Conservation (phyloP, 2,113 vertebrate species). For the Polyodon spathula region DNA sequence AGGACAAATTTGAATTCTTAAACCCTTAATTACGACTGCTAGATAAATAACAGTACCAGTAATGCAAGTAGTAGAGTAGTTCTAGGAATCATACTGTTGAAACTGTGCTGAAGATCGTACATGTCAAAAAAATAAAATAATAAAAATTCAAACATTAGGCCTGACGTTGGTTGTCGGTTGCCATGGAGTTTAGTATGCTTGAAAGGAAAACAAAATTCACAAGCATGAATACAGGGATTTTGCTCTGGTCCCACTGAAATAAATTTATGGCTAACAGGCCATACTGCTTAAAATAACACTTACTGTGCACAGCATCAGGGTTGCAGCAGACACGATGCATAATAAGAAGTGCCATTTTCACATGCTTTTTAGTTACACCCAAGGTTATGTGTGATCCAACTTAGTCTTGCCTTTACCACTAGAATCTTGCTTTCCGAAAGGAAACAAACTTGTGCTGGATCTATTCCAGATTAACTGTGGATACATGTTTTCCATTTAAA, state of each 20-base stretch:
- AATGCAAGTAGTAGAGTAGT: background rate
- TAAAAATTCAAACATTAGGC: no score
- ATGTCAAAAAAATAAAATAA: no score
- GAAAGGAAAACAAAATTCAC: no score
- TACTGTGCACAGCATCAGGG: slow-evolving; percentile 3
- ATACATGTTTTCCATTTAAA: background rate
- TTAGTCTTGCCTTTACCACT: background rate
- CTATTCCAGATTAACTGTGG: background rate
- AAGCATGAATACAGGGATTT: background rate
- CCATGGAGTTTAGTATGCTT: background rate
- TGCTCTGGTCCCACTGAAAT: slow-evolving; percentile 5
- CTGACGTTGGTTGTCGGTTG: background rate
- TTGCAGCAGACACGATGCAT: slow-evolving; percentile 9
- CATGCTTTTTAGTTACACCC: slow-evolving; percentile 16
- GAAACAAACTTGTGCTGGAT: background rate
- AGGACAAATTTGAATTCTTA: background rate
- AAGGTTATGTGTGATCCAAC: slow-evolving; percentile 8
- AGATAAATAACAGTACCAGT: background rate
- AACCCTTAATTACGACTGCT: background rate
- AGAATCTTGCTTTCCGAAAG: background rate
- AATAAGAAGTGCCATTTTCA: slow-evolving; percentile 11
- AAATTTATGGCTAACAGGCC: slow-evolving; percentile 26
- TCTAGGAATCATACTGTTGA: background rate
- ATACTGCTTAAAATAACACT: slow-evolving; percentile 12
- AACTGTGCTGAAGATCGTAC: background rate